A percentile compares a stretch with the other conserved stretches of the same genome.
Conservation (phyloP, 2,888 invertebrate genomes). For the Brachyptera putata region DNA sequence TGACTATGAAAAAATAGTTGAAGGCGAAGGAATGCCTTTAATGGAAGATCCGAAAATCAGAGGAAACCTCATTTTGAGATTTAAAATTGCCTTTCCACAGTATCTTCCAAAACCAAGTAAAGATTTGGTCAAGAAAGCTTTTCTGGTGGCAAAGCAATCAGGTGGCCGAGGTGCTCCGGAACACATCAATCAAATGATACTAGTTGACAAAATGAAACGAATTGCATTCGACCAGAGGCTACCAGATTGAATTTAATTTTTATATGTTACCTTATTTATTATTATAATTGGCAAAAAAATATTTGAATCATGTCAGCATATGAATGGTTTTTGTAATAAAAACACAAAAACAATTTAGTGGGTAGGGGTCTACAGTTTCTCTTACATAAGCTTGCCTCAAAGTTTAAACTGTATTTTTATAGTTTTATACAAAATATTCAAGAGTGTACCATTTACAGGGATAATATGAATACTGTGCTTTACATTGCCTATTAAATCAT, state of each 20-base stretch:
- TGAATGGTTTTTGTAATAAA: no score
- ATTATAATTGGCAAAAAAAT: no score
- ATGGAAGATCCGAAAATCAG: slow-evolving; percentile 56
- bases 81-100: slow-evolving; percentile 56
- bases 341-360: no score
- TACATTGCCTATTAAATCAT: no score
- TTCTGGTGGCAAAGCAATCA: slow-evolving; percentile 25
- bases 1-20: slow-evolving; percentile 62
- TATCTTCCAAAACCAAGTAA: slow-evolving; percentile 51
- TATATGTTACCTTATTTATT: no score
- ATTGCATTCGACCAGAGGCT: not conserved
- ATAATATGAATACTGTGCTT: no score
- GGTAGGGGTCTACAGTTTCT: no score
- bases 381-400: no score
- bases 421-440: no score
- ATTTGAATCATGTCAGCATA: no score
- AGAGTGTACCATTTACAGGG: no score
- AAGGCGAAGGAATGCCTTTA: slow-evolving; percentile 69
- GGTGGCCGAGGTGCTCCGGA: slow-evolving; percentile 23
- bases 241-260: not conserved
- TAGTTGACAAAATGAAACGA: slow-evolving; percentile 26
- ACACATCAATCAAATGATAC: slow-evolving; percentile 24
- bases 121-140: slow-evolving; percentile 36
- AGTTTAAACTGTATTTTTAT: no score
- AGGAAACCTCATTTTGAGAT: slow-evolving; percentile 67